phyloP scores from a whole-genome alignment of 2,888 invertebrate species.

The Lobophora halterata region DNA sequence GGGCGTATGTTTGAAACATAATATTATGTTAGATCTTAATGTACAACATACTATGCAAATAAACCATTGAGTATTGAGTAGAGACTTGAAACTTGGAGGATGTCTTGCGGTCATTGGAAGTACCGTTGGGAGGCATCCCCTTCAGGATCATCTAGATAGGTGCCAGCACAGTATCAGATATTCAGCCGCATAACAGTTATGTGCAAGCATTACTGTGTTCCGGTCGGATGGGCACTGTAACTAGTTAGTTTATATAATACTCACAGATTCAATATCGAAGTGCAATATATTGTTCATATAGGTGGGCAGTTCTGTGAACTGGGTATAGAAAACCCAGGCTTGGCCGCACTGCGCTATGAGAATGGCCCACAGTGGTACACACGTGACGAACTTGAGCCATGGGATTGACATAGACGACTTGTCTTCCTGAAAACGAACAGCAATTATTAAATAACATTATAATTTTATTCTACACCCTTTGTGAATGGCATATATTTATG shows the following conservation, averaged over 20 bases:
- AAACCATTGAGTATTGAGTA: too few species aligned
- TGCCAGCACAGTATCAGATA: too few species aligned
- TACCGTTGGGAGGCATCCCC: too few species aligned
- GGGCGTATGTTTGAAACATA: too few species aligned
- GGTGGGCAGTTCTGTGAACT: slow-evolving; percentile 89
- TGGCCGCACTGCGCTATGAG: slow-evolving; percentile 90
- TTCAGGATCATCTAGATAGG: too few species aligned
- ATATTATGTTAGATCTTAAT: too few species aligned
- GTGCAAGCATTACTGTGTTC: too few species aligned
- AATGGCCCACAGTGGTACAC: slow-evolving; percentile 91
- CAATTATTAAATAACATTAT: background rate
- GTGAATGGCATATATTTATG: too few species aligned
- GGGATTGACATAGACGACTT: slow-evolving; percentile 82
- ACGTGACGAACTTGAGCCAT: slow-evolving; percentile 86
- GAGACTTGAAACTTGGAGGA: too few species aligned
- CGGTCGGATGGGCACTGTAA: background rate
- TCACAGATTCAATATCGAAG: slow-evolving; percentile 87
- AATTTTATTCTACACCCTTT: background rate
- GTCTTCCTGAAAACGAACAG: slow-evolving; percentile 64
- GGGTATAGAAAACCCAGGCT: slow-evolving; percentile 92
- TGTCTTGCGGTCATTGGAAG: too few species aligned
- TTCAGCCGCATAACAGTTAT: too few species aligned
- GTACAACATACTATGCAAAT: too few species aligned
- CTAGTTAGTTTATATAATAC: slow-evolving; percentile 30
- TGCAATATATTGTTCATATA: slow-evolving; percentile 92